These are phyloP conservation scores for Delichon dasypus DNA, from an alignment of 2,797 vertebrate genomes.

Conservation along the genomic window DNA sequence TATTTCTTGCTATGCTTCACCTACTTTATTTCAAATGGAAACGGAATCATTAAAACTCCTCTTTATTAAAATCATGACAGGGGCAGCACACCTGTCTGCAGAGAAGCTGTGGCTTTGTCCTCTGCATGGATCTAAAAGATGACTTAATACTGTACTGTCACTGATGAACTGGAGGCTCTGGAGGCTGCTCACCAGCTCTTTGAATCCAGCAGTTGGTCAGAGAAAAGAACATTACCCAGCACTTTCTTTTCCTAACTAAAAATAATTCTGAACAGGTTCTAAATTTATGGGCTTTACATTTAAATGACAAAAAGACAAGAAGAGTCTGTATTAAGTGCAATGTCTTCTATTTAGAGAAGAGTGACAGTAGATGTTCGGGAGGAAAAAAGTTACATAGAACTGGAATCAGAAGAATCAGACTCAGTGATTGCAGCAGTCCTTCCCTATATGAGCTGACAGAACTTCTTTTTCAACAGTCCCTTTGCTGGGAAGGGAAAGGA, in stretches of 20 bases:
- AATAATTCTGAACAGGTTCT: conserved; percentile 12
- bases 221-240: conserved; percentile 20
- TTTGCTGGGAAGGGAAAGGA: background rate
- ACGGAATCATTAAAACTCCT: background rate
- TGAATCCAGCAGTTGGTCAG: background rate
- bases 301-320: conserved; percentile 44
- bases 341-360: conserved; percentile 36
- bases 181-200: background rate
- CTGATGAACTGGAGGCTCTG: background rate
- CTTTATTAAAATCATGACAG: background rate
- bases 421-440: background rate
- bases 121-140: background rate
- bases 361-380: background rate
- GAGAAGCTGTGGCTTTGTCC: background rate
- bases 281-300: conserved; percentile 40
- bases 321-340: background rate
- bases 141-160: background rate
- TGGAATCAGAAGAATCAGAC: background rate
- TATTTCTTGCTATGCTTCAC: background rate
- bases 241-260: conserved; percentile 20
- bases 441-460: background rate
- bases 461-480: background rate
- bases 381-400: background rate
- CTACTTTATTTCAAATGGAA: conserved; percentile 16
- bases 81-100: background rate